Conservation (phyloP, 92 coral and sea anemone genomes). For the Anthopleura xanthogrammica region DNA sequence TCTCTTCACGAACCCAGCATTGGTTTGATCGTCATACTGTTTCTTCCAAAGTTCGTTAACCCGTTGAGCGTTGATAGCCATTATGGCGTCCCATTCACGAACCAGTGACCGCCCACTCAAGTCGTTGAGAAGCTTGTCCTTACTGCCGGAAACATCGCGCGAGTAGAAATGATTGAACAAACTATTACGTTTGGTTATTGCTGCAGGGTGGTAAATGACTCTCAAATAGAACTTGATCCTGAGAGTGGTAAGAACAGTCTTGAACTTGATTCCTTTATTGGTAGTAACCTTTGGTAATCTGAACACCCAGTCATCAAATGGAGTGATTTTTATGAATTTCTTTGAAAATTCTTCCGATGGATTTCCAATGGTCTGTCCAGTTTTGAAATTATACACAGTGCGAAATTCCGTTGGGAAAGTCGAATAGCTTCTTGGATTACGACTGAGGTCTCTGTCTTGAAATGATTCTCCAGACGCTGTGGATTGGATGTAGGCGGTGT, state of each 20-base stretch:
- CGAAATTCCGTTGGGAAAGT: slow-evolving; percentile 36
- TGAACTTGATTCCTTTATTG: slow-evolving; percentile 29
- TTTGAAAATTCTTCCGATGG: slow-evolving; percentile 25
- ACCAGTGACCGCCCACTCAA: slow-evolving; percentile 34
- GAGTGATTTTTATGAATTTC: slow-evolving; percentile 30
- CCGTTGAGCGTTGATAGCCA: slow-evolving; percentile 37
- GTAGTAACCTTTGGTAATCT: slow-evolving; percentile 38
- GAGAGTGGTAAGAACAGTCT: slow-evolving; percentile 26
- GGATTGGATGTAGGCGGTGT: slow-evolving; percentile 39
- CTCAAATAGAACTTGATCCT: slow-evolving; percentile 29
- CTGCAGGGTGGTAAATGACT: slow-evolving; percentile 31
- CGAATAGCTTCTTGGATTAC: slow-evolving; percentile 34
- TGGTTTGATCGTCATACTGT: slow-evolving; percentile 31
- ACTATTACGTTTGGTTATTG: background rate
- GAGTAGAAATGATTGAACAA: background rate
- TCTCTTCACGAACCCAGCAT: slow-evolving; percentile 28
- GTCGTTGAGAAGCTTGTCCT: slow-evolving; percentile 23
- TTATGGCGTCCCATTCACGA: slow-evolving; percentile 44
- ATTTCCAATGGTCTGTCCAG: slow-evolving; percentile 25
- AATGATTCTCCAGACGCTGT: slow-evolving; percentile 30
- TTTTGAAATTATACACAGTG: slow-evolving; percentile 31
- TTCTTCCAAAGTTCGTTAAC: slow-evolving; percentile 37
- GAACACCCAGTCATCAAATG: slow-evolving; percentile 41
- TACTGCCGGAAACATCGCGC: slow-evolving; percentile 31
- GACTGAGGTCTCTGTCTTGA: slow-evolving; percentile 39